These are phyloP conservation scores for Meloidogyne hapla DNA, from an alignment of 1,140 invertebrate genomes.

Conservation along the genomic window DNA sequence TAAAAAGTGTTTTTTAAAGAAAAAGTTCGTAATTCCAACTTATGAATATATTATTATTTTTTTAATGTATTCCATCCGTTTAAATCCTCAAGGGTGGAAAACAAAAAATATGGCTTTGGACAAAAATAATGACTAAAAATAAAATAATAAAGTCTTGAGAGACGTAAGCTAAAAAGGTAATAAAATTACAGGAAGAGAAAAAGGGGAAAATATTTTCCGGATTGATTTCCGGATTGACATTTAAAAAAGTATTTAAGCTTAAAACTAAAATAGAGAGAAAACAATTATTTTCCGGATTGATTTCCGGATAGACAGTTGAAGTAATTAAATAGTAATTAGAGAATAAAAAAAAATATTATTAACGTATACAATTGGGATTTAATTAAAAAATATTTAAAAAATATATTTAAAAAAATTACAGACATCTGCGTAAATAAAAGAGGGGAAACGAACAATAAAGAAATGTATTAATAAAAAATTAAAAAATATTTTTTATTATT, in stretches of 20 bases:
- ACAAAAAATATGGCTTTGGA: neutral
- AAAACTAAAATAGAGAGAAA: too few species aligned
- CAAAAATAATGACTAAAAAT: neutral
- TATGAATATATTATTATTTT: constrained; percentile 2
- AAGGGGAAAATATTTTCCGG: neutral
- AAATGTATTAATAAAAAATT: neutral
- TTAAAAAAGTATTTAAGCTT: too few species aligned
- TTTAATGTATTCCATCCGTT: too few species aligned
- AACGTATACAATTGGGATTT: neutral
- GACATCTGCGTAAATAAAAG: neutral
- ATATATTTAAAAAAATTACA: too few species aligned
- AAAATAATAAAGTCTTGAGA: neutral
- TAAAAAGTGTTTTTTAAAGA: too few species aligned
- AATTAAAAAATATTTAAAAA: neutral
- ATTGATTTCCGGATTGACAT: too few species aligned
- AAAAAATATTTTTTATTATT: too few species aligned
- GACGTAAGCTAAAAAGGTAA: neutral
- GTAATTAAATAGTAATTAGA: neutral
- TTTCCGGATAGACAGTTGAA: too few species aligned
- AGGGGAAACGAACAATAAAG: neutral
- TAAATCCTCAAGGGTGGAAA: neutral
- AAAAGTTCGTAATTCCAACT: neutral
- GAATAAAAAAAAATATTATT: neutral
- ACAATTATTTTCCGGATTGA: neutral
- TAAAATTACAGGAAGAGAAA: neutral